A percentile compares a stretch with the other conserved stretches of the same genome.
Conservation (phyloP, 2,113 vertebrate genomes). For the Amblyopsis rosae region DNA sequence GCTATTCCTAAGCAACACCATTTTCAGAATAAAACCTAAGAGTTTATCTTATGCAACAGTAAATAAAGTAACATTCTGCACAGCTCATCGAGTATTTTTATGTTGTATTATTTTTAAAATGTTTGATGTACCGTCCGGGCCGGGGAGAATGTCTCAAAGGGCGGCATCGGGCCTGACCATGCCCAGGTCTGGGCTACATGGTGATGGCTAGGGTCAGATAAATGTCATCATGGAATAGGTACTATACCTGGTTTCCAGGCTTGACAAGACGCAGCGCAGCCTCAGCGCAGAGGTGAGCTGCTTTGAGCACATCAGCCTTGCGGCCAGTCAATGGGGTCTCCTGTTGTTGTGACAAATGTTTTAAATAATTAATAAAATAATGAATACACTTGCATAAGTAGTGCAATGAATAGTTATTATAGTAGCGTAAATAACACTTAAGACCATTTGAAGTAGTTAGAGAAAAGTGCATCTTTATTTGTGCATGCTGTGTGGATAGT, state of each 20-base stretch:
- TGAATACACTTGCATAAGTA: not conserved
- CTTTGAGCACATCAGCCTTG: slow-evolving; percentile 94
- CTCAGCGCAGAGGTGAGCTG: slow-evolving; percentile 93
- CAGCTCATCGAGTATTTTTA: too few relatives aligned
- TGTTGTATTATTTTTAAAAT: too few relatives aligned
- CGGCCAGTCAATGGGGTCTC: slow-evolving; percentile 88
- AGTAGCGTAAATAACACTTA: not conserved
- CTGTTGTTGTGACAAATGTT: slow-evolving; percentile 76
- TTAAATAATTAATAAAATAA: not conserved
- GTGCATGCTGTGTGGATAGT: not conserved
- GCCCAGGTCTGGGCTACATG: too few relatives aligned
- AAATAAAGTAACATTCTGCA: too few relatives aligned
- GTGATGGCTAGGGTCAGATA: not conserved
- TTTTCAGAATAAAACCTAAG: too few relatives aligned
- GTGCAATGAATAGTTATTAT: too few relatives aligned
- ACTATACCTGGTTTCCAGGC: slow-evolving; percentile 92
- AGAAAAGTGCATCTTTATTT: not conserved
- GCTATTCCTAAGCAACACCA: too few relatives aligned
- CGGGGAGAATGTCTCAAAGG: too few relatives aligned
- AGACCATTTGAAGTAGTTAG: not conserved
- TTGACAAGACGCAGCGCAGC: slow-evolving; percentile 95
- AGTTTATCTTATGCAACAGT: too few relatives aligned
- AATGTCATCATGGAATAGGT: not conserved
- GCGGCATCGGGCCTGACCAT: too few relatives aligned
- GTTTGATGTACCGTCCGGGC: too few relatives aligned